Evolutionary conservation across 1,140 invertebrate species (phyloP).

Genomic region (Papilio helenus): DNA sequence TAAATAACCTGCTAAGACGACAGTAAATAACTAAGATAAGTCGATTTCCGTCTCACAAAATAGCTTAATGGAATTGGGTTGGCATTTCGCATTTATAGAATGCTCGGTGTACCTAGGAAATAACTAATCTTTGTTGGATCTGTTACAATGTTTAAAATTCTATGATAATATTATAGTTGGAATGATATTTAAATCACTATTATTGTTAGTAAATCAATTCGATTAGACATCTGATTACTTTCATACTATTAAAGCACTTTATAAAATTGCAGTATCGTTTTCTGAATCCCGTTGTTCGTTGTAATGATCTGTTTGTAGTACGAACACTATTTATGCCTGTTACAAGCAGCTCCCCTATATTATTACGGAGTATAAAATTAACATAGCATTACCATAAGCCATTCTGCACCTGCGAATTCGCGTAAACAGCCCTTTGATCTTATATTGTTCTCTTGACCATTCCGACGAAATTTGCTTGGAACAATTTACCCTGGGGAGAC

Average conservation of each 20-base stretch:
- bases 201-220: too few relatives aligned
- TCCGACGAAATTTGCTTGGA: slow-evolving; percentile 62
- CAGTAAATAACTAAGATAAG: slow-evolving; percentile 37
- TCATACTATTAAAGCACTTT: not conserved
- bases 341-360: slow-evolving; percentile 29
- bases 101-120: not conserved
- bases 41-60: slow-evolving; percentile 36
- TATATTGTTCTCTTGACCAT: slow-evolving; percentile 71
- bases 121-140: slow-evolving; percentile 3
- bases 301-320: slow-evolving; percentile 23
- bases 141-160: slow-evolving; percentile 7
- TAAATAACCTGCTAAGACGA: slow-evolving; percentile 35
- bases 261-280: not conserved
- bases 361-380: slow-evolving; percentile 37
- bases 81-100: slow-evolving; percentile 35
- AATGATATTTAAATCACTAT: too few relatives aligned
- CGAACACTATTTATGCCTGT: slow-evolving; percentile 30
- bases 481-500: slow-evolving; percentile 54
- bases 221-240: too few relatives aligned
- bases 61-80: slow-evolving; percentile 35
- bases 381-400: slow-evolving; percentile 52
- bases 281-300: slow-evolving; percentile 7
- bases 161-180: not conserved
- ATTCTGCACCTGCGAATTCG: slow-evolving; percentile 53
- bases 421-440: slow-evolving; percentile 71